A percentile compares a stretch with the other conserved stretches of the same genome.
Conservation (phyloP, 2,888 invertebrate species). For the Acholoe squamosa region DNA sequence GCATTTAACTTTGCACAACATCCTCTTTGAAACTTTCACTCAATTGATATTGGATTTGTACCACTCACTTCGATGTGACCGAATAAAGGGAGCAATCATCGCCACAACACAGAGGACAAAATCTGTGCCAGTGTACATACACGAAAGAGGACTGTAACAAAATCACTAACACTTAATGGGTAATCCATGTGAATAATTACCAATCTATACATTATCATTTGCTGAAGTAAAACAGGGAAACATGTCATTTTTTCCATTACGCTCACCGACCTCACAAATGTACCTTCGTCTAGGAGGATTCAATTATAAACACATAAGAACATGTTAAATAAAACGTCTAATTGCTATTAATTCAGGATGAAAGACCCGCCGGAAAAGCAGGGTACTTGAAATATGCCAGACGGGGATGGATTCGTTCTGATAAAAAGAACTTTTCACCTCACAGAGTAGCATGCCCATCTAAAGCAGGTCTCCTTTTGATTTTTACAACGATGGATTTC, state of each 20-base stretch:
- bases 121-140: too few species aligned
- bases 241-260: neutral
- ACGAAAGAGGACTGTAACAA: too few species aligned
- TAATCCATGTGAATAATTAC: too few species aligned
- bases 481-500: constrained; percentile 46
- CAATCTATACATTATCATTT: too few species aligned
- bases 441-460: constrained; percentile 31
- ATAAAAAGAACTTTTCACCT: constrained; percentile 7
- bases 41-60: too few species aligned
- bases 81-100: too few species aligned
- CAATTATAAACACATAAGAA: neutral
- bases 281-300: neutral
- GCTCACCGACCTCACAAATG: constrained; percentile 1
- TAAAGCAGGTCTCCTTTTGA: constrained; percentile 9
- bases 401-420: constrained; percentile 18
- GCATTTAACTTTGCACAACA: too few species aligned
- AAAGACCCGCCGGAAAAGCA: neutral
- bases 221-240: too few species aligned
- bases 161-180: too few species aligned
- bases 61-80: too few species aligned
- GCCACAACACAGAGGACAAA: too few species aligned
- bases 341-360: constrained; percentile 28
- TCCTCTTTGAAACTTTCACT: too few species aligned
- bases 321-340: neutral
- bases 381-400: neutral